Evolutionary conservation across 92 coral and sea anemone species (phyloP), one percentile per base, ranked within the genome.

Genomic region (Pocillopora meandrina): DNA sequence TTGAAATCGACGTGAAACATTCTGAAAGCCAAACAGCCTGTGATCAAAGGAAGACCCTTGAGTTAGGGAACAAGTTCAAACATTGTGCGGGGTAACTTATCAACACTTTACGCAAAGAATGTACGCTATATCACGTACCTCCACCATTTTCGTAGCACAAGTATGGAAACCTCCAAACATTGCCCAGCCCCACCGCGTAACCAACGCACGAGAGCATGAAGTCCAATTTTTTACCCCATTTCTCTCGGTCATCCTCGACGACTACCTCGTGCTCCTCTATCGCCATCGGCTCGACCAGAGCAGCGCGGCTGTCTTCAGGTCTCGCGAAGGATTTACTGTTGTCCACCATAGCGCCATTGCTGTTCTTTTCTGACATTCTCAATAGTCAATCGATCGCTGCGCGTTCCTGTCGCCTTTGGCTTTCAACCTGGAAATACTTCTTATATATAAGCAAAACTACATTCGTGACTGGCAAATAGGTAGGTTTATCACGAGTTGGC

Each of bases 161-260:
- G 78, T 93, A 93, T 12, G 94, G 96, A 82, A 92, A 92, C 80
- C 96, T 74, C 96, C 96, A 93, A 26, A 93, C 96, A 58, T 93
- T 93, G 0, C 96, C 96, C 1, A 93, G 89, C 7, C 96, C 96
- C 12, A 93, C 97, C 13, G 94, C 93, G 76, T 79, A 93, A 23
- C 97, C 97, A 63, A 93, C 80, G 58, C 93, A 91, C 12, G 97
- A 93, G 19, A 93, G 82, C 90, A 93, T 73, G 52, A 93, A 93
- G 85, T 93, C 97, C 19, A 89, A 71, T 72, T 93, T 93, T 35
- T 85, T 87, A 31, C 94, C 93, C 97, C 97, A 93, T 65, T 87
- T 82, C 84, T 93, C 97, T 60, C 97, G 84, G 21, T 91, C 90
- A 19, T 88, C 92, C 75, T 85, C 88, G 57, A 84, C 58, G 63